phyloP scores from a whole-genome alignment of 2,888 invertebrate genomes.

The Megalurothrips usitatus region DNA sequence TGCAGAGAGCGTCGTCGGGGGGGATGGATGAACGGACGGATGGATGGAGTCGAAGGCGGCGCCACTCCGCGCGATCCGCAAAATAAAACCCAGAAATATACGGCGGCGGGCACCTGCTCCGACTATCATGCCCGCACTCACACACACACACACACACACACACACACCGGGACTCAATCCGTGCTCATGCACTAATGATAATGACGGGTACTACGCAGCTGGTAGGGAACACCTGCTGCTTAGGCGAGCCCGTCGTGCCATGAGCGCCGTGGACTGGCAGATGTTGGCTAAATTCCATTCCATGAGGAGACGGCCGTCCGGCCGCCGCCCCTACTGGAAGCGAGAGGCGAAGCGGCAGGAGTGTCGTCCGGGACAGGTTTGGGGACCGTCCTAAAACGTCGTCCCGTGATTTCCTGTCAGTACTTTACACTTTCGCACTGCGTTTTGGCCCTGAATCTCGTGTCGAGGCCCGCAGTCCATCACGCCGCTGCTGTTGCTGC shows the following conservation, averaged over 20 bases:
- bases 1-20: no score
- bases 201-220: background rate
- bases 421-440: background rate
- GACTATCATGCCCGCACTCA: background rate
- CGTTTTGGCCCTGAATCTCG: background rate
- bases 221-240: constrained; percentile 4
- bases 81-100: no score
- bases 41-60: no score
- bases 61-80: no score
- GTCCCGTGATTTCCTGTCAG: background rate
- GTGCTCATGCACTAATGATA: constrained; percentile 11
- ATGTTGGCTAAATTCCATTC: no score
- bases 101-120: background rate
- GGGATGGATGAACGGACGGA: no score
- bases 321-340: no score
- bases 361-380: no score
- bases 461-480: background rate
- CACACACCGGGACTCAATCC: background rate
- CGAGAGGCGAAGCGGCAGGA: no score
- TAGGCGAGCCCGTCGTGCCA: background rate
- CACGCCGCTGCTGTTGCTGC: no score
- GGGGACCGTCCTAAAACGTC: no score
- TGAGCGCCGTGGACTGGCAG: background rate
- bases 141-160: background rate
- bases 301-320: no score